Evolutionary conservation across 2,888 invertebrate genomes (phyloP), one percentile per base, ranked within the genome.

Genomic region (Hedya salicella): DNA sequence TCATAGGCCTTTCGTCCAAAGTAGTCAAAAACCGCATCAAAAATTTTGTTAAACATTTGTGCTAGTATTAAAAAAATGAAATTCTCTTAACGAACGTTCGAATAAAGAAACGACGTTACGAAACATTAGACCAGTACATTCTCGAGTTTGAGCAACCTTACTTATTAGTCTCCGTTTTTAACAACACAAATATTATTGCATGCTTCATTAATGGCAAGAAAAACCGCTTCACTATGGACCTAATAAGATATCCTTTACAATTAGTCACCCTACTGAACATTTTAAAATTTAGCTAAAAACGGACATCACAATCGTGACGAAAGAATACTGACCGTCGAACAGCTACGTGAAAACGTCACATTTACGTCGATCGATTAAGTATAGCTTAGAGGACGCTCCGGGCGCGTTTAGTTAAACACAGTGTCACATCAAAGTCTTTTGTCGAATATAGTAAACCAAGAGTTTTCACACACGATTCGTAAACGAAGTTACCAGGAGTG

Each of bases 81-180:
- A 46, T 52, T 21, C 3, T 65, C 60, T 49, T 61, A 49, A 54
- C 30, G 21, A 54, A 54, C 21, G 17, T 60, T 39, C 30, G 16
- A 60, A 65, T 48, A 67, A 59, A 59, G 53, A 48, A 67, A 63
- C 59, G 56, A 57, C 62, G 48, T 67, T 67, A 14, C 14, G 9
- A 16, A 42, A 54, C 70, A 77, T 81, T 81, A 81, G 80, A 81
- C 79, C 82, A 81, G 75, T 79, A 78, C 78, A 79, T 80, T 79
- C 81, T 76, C 78, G 77, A 77, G 78, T 79, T 85, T 86, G 85
- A 85, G 85, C 85, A 85, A 82, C 76, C 78, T 79, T 75, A 70
- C 75, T 73, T 68, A 57, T 17, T 57, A 75, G 67, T 68, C 50
- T 50, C 56, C 46, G 32, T 57, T 56, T 56, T 49, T 49, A 46